Conservation (phyloP, 2,888 invertebrate species). For the Torymus aiolomorphi region DNA sequence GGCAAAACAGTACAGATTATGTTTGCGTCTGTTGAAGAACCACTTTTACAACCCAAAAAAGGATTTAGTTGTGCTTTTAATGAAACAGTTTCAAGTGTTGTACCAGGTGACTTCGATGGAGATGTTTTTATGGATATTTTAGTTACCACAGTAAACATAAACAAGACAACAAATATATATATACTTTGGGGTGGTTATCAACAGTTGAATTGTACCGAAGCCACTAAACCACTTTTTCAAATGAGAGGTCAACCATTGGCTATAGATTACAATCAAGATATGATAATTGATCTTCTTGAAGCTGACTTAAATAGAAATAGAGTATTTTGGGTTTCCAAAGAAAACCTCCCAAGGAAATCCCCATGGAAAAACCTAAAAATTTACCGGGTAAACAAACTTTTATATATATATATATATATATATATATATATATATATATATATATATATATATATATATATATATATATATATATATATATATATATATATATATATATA, state of each 20-base stretch:
- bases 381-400: constrained; percentile 23
- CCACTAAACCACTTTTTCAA: constrained; percentile 76
- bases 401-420: too few species aligned
- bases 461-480: too few species aligned
- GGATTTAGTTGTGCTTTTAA: constrained; percentile 81
- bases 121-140: constrained; percentile 96
- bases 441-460: too few species aligned
- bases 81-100: constrained; percentile 84
- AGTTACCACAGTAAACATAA: constrained; percentile 78
- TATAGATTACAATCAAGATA: constrained; percentile 91
- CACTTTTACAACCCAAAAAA: constrained; percentile 78
- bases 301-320: constrained; percentile 79
- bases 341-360: constrained; percentile 72
- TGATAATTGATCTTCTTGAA: constrained; percentile 94
- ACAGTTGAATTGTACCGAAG: constrained; percentile 81
- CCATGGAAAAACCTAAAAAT: constrained; percentile 67
- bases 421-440: too few species aligned
- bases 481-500: too few species aligned
- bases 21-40: constrained; percentile 85
- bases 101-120: constrained; percentile 96
- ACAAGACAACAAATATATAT: constrained; percentile 77
- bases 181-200: constrained; percentile 88
- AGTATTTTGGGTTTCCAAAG: constrained; percentile 85
- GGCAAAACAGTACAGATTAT: constrained; percentile 84
- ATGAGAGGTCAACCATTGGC: constrained; percentile 87